Percentiles rank a stretch among this genome's conserved stretches.
Evolutionary conservation across 2,113 vertebrate genomes (phyloP).

Genomic region (Anguilla japonica): DNA sequence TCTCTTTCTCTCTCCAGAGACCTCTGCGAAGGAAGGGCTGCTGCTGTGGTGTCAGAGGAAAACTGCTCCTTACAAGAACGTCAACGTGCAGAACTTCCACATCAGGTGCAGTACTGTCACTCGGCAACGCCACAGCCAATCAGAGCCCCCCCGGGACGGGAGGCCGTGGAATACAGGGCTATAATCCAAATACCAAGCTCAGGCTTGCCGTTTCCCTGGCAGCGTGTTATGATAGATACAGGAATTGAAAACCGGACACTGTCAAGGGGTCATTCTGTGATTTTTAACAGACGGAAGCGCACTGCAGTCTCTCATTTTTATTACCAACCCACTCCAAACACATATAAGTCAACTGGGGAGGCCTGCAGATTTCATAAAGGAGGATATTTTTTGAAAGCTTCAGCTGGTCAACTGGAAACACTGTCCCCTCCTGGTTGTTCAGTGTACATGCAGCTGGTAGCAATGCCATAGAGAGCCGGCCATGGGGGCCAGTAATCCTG

Average conservation of each 20-base stretch:
- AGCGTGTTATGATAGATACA: neutral
- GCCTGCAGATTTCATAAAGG: too few species aligned
- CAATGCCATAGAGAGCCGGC: too few species aligned
- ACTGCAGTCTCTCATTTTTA: neutral
- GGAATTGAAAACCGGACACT: neutral
- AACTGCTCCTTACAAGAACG: constrained; percentile 93
- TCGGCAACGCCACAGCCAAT: neutral
- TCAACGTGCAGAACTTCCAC: constrained; percentile 98
- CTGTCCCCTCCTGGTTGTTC: constrained; percentile 53
- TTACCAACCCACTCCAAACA: neutral
- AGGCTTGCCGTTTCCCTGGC: neutral
- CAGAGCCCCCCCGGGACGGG: neutral
- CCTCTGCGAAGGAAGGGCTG: constrained; percentile 92
- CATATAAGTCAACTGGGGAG: too few species aligned
- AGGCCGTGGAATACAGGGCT: neutral
- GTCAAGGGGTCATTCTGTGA: neutral
- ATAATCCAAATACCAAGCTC: neutral
- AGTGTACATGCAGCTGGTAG: neutral
- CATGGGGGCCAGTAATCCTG: too few species aligned
- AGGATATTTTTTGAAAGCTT: neutral
- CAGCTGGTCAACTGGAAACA: constrained; percentile 16
- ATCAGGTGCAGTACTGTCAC: constrained; percentile 71
- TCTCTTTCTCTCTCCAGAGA: constrained; percentile 69
- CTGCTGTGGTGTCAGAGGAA: constrained; percentile 95
- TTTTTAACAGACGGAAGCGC: neutral